Evolutionary conservation across 2,113 vertebrate species (phyloP).

Genomic region (Rhinolophus ferrumequinum): DNA sequence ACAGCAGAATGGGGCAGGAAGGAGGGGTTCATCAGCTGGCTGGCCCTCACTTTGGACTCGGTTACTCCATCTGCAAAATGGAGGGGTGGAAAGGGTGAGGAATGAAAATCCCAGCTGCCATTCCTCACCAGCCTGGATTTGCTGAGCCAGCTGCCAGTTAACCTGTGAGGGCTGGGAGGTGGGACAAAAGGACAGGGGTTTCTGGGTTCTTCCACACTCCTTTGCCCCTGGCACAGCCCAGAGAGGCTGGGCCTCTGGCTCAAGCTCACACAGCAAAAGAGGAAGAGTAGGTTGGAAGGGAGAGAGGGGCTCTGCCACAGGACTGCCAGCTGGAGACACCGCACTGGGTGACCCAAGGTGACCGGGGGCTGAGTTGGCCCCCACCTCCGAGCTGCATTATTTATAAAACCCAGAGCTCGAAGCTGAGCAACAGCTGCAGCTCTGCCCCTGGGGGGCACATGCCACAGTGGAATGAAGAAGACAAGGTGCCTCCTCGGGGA

Average conservation of each 20-base stretch:
- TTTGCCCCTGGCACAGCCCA: background rate
- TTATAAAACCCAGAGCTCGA: slow-evolving; percentile 82
- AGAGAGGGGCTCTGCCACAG: slow-evolving; percentile 1
- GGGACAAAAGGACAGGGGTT: slow-evolving; percentile 9
- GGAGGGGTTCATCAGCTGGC: slow-evolving; percentile 62
- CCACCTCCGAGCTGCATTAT: slow-evolving; percentile 81
- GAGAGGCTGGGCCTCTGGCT: slow-evolving; percentile 37
- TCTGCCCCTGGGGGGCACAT: slow-evolving; percentile 76
- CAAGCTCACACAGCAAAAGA: slow-evolving; percentile 56
- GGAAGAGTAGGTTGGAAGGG: background rate
- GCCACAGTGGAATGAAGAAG: slow-evolving; percentile 35
- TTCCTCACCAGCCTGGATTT: slow-evolving; percentile 33
- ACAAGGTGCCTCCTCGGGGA: slow-evolving; percentile 38
- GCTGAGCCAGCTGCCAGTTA: slow-evolving; percentile 52
- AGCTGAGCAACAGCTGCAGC: slow-evolving; percentile 79
- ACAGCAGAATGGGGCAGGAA: slow-evolving; percentile 69
- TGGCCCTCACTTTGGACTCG: slow-evolving; percentile 65
- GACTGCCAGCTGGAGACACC: slow-evolving; percentile 48
- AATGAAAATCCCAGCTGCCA: no score
- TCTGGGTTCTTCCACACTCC: slow-evolving; percentile 42
- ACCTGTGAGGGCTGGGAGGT: background rate
- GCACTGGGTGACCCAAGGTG: slow-evolving; percentile 67
- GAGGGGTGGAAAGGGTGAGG: slow-evolving; percentile 54
- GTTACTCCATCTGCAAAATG: slow-evolving; percentile 79
- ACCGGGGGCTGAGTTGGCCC: slow-evolving; percentile 52